Evolutionary conservation across 1,140 invertebrate genomes (phyloP), one percentile per base, ranked within the genome.

Genomic region (Meloidogyne hapla): DNA sequence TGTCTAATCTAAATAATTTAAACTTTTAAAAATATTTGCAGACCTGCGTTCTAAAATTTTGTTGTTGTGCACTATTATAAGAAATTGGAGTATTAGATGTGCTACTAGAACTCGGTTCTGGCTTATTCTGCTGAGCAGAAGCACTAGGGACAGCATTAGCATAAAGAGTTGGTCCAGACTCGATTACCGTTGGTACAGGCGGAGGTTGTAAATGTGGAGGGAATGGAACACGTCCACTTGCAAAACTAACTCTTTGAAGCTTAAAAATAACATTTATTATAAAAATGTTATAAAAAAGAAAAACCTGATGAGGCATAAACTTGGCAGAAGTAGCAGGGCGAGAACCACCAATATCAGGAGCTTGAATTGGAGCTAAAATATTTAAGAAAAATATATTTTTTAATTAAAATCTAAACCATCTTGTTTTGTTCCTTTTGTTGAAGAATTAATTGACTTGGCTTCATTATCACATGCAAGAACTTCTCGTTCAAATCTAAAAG

Each of bases 221-320:
- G 45, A 66, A 62, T 23, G 62, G 21, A 21, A 23, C 56, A 1
- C 63, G 73, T 28, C 25, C 28, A 42, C 23, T 25, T 18, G 68
- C 1, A 13, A 69, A 69, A 45, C 40, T 45, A 23, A 69, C 68
- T n/a, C 33, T 42, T 26, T 69, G 48, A 56, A 56, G 48, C 48
- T 56, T 6, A 56, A 48, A 56, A 56, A 33, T 33, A 33, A 6
- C 4, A 33, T 6, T 33, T 8, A n/a, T 56, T 56, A 1, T 8
- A 18, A n/a, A 2, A 6, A 56, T 6, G 5, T 18, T 48, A n/a
- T 15, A 45, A 45, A 69, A 2, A 69, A 1, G 1, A 71, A 21
- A 28, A 18, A 81, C 71, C 70, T 84, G 71, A 79, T 69, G 70
- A 23, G 63, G 76, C n/a, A 80, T 63, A 76, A 80, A 80, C 75